These are phyloP conservation scores for Odontophorus gujanensis DNA, from an alignment of 2,113 vertebrate genomes.

Conservation along the genomic window DNA sequence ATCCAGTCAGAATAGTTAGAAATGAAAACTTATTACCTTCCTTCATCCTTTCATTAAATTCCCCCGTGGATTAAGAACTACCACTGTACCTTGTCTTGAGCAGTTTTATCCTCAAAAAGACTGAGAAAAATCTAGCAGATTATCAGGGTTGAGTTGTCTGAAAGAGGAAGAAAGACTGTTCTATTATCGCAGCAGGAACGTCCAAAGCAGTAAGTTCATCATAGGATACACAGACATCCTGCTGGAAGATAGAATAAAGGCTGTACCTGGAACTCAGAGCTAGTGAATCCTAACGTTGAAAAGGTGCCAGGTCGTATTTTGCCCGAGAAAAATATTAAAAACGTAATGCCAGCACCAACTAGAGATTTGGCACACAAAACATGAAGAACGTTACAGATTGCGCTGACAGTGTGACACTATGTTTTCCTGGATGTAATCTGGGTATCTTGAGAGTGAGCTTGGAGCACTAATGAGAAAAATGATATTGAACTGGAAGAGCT, in stretches of 20 bases:
- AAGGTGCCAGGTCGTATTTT: constrained; percentile 52
- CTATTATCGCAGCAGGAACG: constrained; percentile 65
- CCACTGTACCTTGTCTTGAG: constrained; percentile 17
- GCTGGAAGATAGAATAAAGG: constrained; percentile 54
- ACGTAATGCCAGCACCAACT: constrained; percentile 51
- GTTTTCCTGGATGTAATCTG: constrained; percentile 73
- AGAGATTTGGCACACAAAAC: constrained; percentile 47
- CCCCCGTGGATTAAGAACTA: not conserved
- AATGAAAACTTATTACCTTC: constrained; percentile 8
- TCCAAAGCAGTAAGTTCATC: constrained; percentile 53
- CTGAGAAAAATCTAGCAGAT: constrained; percentile 51
- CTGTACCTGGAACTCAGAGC: constrained; percentile 60
- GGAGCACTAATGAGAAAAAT: constrained; percentile 67
- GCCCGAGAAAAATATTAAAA: constrained; percentile 71
- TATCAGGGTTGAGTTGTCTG: not conserved
- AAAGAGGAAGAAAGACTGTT: constrained; percentile 46
- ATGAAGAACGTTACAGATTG: constrained; percentile 59
- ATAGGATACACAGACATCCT: constrained; percentile 20
- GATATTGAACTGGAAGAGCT: constrained; percentile 68
- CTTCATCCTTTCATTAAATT: constrained; percentile 18
- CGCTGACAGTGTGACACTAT: constrained; percentile 68
- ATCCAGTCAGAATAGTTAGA: not conserved
- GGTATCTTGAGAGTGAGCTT: constrained; percentile 68
- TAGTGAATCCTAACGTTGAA: constrained; percentile 23
- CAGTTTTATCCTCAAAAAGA: constrained; percentile 35